Percentiles rank a stretch among this genome's conserved stretches.
phyloP scores from a whole-genome alignment of 64 coral and sea anemone genomes.

The Montipora capricornis region DNA sequence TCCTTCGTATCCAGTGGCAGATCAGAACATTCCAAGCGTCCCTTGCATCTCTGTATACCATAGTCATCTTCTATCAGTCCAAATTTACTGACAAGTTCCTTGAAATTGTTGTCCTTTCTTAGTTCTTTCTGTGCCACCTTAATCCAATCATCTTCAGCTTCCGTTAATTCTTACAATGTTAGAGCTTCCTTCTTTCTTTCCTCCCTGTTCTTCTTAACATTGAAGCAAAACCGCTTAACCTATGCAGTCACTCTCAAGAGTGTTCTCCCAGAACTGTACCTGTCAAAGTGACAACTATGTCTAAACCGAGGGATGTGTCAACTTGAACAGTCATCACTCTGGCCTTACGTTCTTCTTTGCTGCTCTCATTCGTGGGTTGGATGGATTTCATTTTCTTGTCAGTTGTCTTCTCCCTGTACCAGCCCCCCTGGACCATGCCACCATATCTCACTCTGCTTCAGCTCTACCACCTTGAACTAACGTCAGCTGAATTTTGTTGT shows the following conservation, averaged over 20 bases:
- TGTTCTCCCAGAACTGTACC: background rate
- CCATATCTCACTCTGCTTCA: too few relatives aligned
- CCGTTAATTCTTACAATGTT: background rate
- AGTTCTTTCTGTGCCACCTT: background rate
- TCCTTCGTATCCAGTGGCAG: constrained; percentile 20
- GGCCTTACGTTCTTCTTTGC: background rate
- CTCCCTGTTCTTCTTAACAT: background rate
- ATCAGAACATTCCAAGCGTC: constrained; percentile 27
- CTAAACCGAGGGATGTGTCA: background rate
- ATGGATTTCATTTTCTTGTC: too few relatives aligned
- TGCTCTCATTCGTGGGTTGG: background rate
- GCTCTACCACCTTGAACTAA: too few relatives aligned
- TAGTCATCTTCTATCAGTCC: constrained; percentile 31
- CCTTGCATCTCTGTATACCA: constrained; percentile 36
- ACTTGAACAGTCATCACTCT: background rate
- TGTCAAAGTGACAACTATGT: background rate
- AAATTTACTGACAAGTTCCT: constrained; percentile 36
- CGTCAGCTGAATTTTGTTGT: too few relatives aligned
- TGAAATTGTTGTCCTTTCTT: background rate
- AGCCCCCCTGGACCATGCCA: too few relatives aligned
- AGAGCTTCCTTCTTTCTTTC: background rate
- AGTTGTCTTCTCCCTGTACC: too few relatives aligned
- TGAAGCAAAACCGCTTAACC: constrained; percentile 8
- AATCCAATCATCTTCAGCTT: background rate
- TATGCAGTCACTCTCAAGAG: constrained; percentile 10